Base-by-base conservation (phyloP, 1,140 invertebrate genomes). In the Ditylenchus dipsaci region DNA sequence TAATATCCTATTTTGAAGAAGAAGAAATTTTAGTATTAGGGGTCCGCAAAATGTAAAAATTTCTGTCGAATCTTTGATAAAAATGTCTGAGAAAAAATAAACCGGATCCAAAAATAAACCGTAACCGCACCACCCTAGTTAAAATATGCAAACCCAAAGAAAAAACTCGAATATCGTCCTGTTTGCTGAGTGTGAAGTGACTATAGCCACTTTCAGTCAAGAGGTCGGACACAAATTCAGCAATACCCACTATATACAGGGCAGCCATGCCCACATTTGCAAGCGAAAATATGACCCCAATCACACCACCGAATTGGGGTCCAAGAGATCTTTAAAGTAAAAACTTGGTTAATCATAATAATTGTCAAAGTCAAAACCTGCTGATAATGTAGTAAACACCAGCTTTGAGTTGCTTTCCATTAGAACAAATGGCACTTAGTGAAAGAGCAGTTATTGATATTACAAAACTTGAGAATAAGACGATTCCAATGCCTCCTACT, bases 231-330 rank as follows among this genome's bases (percentile, higher is more conserved):
- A 59, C 42, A 19, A 69, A 68, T 59, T 69, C 68, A 43, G 68
- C 62, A 43, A 67, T 66, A 58, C 68, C 68, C 15, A 69, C 63
- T 42, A 69, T 69, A 45, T 97, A 97, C 93, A 97, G 97, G 70
- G 94, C 91, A 3, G 91, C 93, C 9, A 94, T 95, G 26, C 97
- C 87, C 0, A 93, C 95, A 33, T 93, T 98, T n/a, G 93, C 95
- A 13, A 93, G 91, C 85, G 97, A 98, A 86, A 97, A 98, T 1
- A 97, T 86, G 87, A 97, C 91, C n/a, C 94, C 94, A 13, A 98
- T 93, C 59, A 94, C 93, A 0, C 94, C 94, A 49, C 95, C 95
- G 85, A 95, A 96, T 84, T 97, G 94, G 0, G 94, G 94, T 7
- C 95, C 95, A 63, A 97, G 87, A 63, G 93, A 91, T 77, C 94